A percentile compares a stretch with the other conserved stretches of the same genome.
phyloP scores from a whole-genome alignment of 2,113 vertebrate genomes.

The Oostethus manadensis region DNA sequence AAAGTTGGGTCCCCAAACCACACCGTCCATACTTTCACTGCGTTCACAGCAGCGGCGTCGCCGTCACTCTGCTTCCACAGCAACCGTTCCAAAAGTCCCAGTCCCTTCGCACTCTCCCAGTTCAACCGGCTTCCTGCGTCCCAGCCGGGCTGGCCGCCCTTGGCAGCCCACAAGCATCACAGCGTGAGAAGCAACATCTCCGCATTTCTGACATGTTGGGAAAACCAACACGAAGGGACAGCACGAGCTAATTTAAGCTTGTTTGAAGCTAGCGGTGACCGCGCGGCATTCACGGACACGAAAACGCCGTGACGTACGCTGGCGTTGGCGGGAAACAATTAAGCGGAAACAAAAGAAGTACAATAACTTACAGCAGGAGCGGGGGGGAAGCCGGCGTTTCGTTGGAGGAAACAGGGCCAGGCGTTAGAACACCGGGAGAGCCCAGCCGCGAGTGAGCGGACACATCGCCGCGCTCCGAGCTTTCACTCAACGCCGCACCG shows the following conservation, averaged over 20 bases:
- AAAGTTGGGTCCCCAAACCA: too few species aligned
- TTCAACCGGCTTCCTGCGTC: too few species aligned
- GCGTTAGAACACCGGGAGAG: neutral
- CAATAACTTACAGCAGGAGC: conserved; percentile 44
- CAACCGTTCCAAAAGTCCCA: too few species aligned
- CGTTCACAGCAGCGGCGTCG: too few species aligned
- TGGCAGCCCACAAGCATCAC: too few species aligned
- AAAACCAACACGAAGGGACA: neutral
- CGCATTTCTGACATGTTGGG: too few species aligned
- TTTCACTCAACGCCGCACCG: conserved; percentile 43
- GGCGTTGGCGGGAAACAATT: neutral
- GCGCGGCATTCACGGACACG: conserved; percentile 1
- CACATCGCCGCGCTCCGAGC: conserved; percentile 37
- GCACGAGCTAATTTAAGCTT: neutral
- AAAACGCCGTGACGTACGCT: conserved; percentile 18
- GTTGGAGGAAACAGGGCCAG: neutral
- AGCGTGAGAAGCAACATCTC: too few species aligned
- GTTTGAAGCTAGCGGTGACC: conserved; percentile 12
- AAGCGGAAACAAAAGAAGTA: neutral
- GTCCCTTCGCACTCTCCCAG: too few species aligned
- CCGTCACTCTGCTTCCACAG: too few species aligned
- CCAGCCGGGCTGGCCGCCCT: too few species aligned
- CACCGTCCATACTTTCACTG: too few species aligned
- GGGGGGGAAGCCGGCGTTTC: conserved; percentile 15
- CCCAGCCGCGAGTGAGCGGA: conserved; percentile 15